These are phyloP conservation scores for Hydraecia micacea DNA, from an alignment of 2,888 invertebrate genomes.

Conservation along the genomic window DNA sequence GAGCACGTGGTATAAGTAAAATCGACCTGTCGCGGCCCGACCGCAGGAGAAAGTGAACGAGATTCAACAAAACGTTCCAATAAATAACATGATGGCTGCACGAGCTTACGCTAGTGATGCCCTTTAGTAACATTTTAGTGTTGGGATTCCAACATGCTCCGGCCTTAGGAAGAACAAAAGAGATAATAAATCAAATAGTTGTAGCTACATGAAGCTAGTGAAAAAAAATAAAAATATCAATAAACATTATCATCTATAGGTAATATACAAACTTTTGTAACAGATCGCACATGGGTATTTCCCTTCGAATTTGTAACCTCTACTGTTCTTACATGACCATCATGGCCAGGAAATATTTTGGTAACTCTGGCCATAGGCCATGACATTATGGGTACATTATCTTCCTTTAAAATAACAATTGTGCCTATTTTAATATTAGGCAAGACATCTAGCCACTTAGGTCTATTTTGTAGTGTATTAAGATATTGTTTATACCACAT, in stretches of 20 bases:
- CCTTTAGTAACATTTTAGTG: too few species aligned
- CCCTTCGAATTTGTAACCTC: neutral
- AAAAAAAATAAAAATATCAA: too few species aligned
- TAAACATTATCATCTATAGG: neutral
- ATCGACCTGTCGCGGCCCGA: too few species aligned
- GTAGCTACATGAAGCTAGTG: too few species aligned
- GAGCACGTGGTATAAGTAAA: too few species aligned
- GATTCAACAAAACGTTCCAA: too few species aligned
- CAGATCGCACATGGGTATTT: neutral
- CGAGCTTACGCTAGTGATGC: too few species aligned
- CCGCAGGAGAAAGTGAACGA: too few species aligned
- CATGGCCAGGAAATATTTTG: neutral
- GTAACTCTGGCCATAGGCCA: slow-evolving; percentile 8
- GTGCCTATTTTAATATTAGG: neutral
- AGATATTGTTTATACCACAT: neutral
- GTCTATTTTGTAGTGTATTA: neutral
- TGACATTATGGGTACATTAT: neutral
- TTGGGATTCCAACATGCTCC: too few species aligned
- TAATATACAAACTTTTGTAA: neutral
- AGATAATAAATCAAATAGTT: too few species aligned
- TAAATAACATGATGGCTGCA: too few species aligned
- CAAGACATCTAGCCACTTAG: neutral
- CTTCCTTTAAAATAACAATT: neutral
- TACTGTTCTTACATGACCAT: slow-evolving; percentile 1
- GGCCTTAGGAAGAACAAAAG: too few species aligned